Base-by-base conservation (phyloP, 1,140 invertebrate species). In the Apis florea region DNA sequence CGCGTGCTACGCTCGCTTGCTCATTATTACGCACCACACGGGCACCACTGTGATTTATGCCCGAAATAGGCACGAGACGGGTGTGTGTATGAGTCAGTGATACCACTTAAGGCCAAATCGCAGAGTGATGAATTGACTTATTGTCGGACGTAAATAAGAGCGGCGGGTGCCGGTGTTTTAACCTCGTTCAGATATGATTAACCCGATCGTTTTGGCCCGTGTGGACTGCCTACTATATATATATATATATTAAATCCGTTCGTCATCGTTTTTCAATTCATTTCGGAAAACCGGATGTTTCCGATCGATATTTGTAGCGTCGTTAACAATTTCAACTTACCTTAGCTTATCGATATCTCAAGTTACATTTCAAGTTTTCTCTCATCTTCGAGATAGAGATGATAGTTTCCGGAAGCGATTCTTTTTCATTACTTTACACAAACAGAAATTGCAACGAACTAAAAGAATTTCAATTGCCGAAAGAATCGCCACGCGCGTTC, bases 21-120 rank as follows among this genome's bases (percentile, higher is more conserved):
- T 86, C 76, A 75, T 85, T 87, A 86, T 83, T 87, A 76, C 85
- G 64, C 83, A 79, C 67, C 75, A 64, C 73, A 58, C 69, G 40
- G 54, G 53, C 59, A 61, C 31, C 31, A 61, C 59, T 1, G 73
- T 87, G 82, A 90, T 85, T 90, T 89, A 85, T 83, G 82, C 64
- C 59, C 72, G 83, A 84, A 84, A 82, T 76, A 79, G 72, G 80
- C 71, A 61, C 70, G 63, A 82, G 75, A 85, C 70, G 59, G 68
- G 31, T n/a, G 68, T 40, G 68, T 69, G 64, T 68, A 83, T 86
- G 81, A 85, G 63, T 83, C 81, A 73, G 84, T 86, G 71, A 81
- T 64, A 69, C 68, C 81, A 77, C 66, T 85, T 85, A 76, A 83
- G 66, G 66, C 51, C 70, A 66, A 73, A 69, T 75, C 79, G 66